phyloP scores from a whole-genome alignment of 2,113 vertebrate genomes.

The Cichladusa arquata region DNA sequence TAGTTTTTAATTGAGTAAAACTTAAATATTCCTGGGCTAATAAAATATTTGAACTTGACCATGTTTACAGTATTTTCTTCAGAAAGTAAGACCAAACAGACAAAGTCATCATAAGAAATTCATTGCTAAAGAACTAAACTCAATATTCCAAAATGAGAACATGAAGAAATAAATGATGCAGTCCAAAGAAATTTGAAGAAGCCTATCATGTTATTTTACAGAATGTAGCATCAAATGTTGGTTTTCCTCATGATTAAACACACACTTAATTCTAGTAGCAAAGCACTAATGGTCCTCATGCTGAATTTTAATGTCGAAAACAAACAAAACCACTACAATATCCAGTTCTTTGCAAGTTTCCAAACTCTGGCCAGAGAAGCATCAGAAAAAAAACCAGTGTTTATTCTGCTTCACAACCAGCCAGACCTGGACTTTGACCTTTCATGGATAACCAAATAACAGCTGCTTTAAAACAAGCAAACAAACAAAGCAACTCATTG shows the following conservation, averaged over 20 bases:
- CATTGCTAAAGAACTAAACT: not conserved
- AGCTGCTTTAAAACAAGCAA: not conserved
- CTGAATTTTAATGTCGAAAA: not conserved
- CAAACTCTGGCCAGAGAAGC: not conserved
- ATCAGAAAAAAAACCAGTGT: not conserved
- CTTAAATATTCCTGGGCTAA: not conserved
- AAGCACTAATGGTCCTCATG: not conserved
- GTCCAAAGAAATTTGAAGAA: not conserved
- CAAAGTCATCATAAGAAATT: not conserved
- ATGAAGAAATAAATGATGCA: fast-evolving
- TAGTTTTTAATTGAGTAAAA: not conserved
- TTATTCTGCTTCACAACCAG: not conserved
- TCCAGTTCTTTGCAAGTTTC: not conserved
- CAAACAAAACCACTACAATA: not conserved
- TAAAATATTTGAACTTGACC: not conserved
- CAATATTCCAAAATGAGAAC: not conserved
- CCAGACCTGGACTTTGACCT: not conserved
- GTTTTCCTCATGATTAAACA: not conserved
- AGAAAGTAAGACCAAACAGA: not conserved
- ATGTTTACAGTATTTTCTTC: not conserved
- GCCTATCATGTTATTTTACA: not conserved
- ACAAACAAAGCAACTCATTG: not conserved
- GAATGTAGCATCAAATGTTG: not conserved
- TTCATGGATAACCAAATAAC: not conserved
- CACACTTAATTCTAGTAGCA: not conserved